A percentile compares a stretch with the other conserved stretches of the same genome.
These are phyloP conservation scores for Eleginops maclovinus DNA, from an alignment of 2,113 vertebrate genomes.

Conservation along the genomic window DNA sequence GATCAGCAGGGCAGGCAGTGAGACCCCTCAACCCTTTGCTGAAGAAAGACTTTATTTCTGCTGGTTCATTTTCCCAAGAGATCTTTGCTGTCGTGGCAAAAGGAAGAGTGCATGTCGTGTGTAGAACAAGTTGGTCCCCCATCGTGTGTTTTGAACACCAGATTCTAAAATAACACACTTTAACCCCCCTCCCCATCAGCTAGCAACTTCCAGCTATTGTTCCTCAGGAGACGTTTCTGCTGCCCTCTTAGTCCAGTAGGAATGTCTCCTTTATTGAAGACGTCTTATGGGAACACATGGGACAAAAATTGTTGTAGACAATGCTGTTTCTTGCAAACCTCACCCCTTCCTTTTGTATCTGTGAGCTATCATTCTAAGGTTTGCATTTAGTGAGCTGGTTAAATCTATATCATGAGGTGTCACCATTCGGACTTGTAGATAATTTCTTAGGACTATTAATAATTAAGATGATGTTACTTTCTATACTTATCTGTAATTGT, in stretches of 20 bases:
- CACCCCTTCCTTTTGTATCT: conserved; percentile 1
- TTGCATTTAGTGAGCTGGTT: not conserved
- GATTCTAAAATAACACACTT: conserved; percentile 79
- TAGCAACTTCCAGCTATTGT: conserved; percentile 84
- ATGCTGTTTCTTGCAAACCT: not conserved
- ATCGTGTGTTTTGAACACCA: conserved; percentile 69
- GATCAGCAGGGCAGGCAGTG: conserved; percentile 20
- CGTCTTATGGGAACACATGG: conserved; percentile 32
- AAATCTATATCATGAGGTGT: not conserved
- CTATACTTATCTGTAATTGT: no score
- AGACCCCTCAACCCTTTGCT: not conserved
- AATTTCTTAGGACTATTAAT: not conserved
- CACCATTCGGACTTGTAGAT: not conserved
- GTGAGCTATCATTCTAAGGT: not conserved
- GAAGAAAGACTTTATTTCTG: conserved; percentile 48
- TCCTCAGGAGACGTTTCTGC: conserved; percentile 77
- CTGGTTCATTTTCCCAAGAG: conserved; percentile 47
- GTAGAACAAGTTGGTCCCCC: conserved; percentile 58
- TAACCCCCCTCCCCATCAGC: conserved; percentile 72
- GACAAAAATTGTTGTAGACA: not conserved
- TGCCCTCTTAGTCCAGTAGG: conserved; percentile 60
- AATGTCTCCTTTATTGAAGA: conserved; percentile 58
- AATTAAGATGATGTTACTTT: no score
- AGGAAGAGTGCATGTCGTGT: conserved; percentile 66
- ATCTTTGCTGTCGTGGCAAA: conserved; percentile 51